phyloP scores from a whole-genome alignment of 2,888 invertebrate species.

The Sarcophaga carnaria region DNA sequence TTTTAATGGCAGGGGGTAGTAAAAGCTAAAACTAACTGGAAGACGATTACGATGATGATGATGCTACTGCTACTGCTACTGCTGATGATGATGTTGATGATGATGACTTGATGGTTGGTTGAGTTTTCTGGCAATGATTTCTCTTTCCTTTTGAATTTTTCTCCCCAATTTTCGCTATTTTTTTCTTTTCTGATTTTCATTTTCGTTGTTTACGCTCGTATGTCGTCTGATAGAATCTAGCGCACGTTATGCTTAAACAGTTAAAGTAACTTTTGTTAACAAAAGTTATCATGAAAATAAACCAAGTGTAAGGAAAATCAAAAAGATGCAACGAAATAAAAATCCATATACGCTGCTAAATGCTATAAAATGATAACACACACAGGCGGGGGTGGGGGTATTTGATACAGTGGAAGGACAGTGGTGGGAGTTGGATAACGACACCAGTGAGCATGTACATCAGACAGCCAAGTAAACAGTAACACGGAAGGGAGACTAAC shows the following conservation, averaged over 20 bases:
- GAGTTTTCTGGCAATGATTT: conserved; percentile 64
- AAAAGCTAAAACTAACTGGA: conserved; percentile 10
- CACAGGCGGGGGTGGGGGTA: neutral
- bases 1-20: conserved; percentile 5
- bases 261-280: conserved; percentile 68
- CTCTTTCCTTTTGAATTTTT: conserved; percentile 18
- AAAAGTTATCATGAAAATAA: conserved; percentile 65
- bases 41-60: neutral
- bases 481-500: neutral
- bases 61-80: conserved; percentile 5
- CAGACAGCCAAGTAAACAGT: too few species aligned
- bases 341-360: conserved; percentile 59
- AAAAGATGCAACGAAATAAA: conserved; percentile 58
- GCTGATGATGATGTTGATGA: neutral
- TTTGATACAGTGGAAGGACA: neutral
- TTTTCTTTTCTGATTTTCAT: neutral
- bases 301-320: conserved; percentile 62
- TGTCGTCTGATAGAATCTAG: conserved; percentile 59
- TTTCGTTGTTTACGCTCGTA: conserved; percentile 13
- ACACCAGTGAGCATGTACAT: too few species aligned
- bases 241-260: conserved; percentile 65
- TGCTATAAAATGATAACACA: conserved; percentile 53
- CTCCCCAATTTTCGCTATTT: neutral
- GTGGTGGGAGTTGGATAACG: too few species aligned
- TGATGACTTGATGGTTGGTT: conserved; percentile 67